Conservation (phyloP, 2,113 vertebrate genomes). For the Burhinus oedicnemus region DNA sequence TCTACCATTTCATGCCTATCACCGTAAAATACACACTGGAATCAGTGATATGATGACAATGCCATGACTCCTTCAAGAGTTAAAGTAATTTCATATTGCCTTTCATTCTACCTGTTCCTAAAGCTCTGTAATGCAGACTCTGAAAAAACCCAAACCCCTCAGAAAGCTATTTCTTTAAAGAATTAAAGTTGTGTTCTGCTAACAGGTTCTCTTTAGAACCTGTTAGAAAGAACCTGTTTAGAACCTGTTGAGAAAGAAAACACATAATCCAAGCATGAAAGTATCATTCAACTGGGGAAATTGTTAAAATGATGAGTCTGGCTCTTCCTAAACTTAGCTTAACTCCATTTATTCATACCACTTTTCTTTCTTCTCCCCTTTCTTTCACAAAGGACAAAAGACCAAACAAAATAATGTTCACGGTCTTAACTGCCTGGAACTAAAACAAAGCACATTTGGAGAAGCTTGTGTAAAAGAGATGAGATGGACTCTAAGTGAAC, state of each 20-base stretch:
- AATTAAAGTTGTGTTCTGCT: not conserved
- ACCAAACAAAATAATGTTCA: slow-evolving; percentile 8
- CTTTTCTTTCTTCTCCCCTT: not conserved
- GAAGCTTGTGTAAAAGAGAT: not conserved
- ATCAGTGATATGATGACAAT: not conserved
- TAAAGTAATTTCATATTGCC: not conserved
- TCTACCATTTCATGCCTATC: not conserved
- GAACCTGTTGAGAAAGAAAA: not conserved
- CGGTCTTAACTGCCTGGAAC: not conserved
- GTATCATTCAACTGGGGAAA: not conserved
- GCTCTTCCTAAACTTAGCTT: not conserved
- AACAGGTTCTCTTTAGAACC: not conserved
- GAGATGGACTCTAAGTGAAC: not conserved
- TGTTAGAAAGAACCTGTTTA: not conserved
- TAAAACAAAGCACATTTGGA: not conserved
- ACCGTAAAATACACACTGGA: not conserved
- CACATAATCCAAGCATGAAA: not conserved
- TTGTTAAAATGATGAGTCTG: not conserved
- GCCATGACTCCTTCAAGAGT: not conserved
- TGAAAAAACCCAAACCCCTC: not conserved
- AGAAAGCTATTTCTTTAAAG: not conserved
- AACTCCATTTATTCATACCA: not conserved
- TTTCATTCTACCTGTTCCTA: not conserved
- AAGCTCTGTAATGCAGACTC: not conserved
- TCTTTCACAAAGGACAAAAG: not conserved